Conservation (phyloP, 2,888 invertebrate genomes). For the Eilema caniola region DNA sequence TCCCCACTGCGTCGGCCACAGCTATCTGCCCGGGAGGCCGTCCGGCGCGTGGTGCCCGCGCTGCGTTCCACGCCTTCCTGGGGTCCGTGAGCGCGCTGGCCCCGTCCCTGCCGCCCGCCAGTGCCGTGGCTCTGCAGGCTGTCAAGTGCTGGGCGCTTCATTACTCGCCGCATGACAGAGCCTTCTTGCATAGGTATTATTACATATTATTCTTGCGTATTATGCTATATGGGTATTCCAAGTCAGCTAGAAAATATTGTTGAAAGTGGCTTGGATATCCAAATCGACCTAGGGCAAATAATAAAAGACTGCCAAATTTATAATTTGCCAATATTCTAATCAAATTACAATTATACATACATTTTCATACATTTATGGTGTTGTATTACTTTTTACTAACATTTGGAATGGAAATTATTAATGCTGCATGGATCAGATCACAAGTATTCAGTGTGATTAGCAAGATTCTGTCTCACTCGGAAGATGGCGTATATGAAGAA, state of each 20-base stretch:
- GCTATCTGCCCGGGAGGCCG: constrained; percentile 79
- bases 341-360: not conserved
- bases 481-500: constrained; percentile 89
- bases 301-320: no score
- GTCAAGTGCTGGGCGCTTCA: constrained; percentile 97
- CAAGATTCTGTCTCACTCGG: constrained; percentile 96
- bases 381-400: constrained; percentile 6
- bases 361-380: not conserved
- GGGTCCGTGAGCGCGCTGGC: constrained; percentile 97
- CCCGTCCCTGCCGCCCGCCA: constrained; percentile 94
- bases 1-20: constrained; percentile 68
- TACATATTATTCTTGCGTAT: no score
- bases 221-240: not conserved
- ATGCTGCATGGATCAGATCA: constrained; percentile 87
- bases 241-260: not conserved
- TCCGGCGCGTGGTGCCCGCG: constrained; percentile 79
- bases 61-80: constrained; percentile 94
- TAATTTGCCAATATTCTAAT: no score
- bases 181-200: constrained; percentile 92
- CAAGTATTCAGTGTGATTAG: constrained; percentile 98
- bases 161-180: constrained; percentile 95
- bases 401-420: constrained; percentile 53
- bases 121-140: constrained; percentile 96
- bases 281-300: not conserved
- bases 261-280: not conserved